Conservation (phyloP, 1,140 invertebrate genomes). For the Gonatopus flavifemur region DNA sequence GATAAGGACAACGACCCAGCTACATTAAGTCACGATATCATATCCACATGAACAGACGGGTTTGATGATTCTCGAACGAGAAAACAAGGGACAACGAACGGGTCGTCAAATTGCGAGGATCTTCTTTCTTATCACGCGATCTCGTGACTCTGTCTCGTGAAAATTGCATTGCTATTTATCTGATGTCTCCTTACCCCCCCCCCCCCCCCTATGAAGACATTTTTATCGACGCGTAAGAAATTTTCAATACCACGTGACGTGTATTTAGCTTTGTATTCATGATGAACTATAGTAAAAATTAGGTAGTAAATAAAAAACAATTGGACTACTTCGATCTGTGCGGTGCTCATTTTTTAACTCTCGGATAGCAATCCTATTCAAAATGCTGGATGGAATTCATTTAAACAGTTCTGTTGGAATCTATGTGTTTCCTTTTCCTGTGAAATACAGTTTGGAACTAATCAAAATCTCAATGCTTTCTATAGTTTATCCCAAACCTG, state of each 20-base stretch:
- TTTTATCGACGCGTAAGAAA: no score
- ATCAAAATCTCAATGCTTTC: no score
- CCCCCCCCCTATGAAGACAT: no score
- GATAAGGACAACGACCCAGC: conserved; percentile 25
- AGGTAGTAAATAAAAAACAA: not conserved
- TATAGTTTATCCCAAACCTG: no score
- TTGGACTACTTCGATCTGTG: not conserved
- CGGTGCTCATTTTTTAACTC: not conserved
- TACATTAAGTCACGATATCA: conserved; percentile 15
- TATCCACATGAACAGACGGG: conserved; percentile 10
- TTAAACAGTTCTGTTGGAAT: no score
- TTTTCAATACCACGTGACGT: no score
- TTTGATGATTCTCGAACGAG: not conserved
- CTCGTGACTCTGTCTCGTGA: conserved; percentile 31
- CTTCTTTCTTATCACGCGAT: conserved; percentile 43
- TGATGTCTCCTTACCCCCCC: not conserved
- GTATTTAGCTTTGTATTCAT: no score
- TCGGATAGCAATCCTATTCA: no score
- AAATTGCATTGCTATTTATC: conserved; percentile 24
- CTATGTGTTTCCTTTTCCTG: no score
- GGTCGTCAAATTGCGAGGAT: conserved; percentile 5
- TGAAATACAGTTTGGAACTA: no score
- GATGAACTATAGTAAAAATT: no score
- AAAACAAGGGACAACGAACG: conserved; percentile 2
- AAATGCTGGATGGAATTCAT: no score